phyloP scores from a whole-genome alignment of 2,113 vertebrate genomes.

The Daphoenositta chrysoptera region DNA sequence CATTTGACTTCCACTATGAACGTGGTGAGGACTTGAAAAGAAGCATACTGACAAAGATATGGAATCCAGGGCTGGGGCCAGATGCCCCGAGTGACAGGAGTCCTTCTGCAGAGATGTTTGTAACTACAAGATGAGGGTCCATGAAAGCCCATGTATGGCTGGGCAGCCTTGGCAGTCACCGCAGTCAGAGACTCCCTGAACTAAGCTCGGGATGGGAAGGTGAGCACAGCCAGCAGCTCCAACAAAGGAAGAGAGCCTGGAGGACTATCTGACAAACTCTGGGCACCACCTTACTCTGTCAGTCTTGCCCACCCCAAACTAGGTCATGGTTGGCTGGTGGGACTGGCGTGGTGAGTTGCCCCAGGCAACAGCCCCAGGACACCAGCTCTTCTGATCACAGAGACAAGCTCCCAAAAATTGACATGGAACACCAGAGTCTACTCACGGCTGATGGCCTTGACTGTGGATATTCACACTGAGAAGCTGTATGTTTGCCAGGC shows the following conservation, averaged over 20 bases:
- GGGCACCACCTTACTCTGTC: neutral
- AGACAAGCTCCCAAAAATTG: neutral
- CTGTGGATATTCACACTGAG: neutral
- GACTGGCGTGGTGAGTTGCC: neutral
- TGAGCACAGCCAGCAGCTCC: neutral
- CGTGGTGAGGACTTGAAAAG: neutral
- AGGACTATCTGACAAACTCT: neutral
- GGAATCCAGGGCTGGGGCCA: neutral
- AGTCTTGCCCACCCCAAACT: neutral
- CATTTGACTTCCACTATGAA: neutral
- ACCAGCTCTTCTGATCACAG: neutral
- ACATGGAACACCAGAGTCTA: neutral
- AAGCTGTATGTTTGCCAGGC: neutral
- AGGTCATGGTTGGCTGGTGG: neutral
- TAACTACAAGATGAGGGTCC: neutral
- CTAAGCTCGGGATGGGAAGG: fast-evolving
- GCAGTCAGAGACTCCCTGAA: neutral
- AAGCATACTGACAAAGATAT: neutral
- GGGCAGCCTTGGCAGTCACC: neutral
- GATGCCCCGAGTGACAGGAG: neutral
- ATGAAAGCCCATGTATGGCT: too few relatives aligned
- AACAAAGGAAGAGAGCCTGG: neutral
- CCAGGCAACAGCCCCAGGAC: neutral
- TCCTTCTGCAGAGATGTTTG: neutral
- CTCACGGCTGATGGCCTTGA: neutral